These are phyloP conservation scores for Prionace glauca DNA, from an alignment of 2,797 vertebrate genomes.

Conservation along the genomic window DNA sequence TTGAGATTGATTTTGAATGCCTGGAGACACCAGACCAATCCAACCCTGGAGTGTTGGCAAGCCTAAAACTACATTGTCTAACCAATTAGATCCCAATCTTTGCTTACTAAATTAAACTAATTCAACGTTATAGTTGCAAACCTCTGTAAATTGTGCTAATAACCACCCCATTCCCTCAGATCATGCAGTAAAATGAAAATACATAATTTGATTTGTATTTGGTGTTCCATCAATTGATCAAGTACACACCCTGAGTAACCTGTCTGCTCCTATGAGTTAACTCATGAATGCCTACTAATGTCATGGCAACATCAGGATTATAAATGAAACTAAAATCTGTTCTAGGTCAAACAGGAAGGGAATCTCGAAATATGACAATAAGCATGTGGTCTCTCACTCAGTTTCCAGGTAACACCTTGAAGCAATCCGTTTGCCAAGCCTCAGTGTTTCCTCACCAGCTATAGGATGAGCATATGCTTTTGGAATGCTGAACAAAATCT, in stretches of 20 bases:
- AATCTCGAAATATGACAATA: neutral
- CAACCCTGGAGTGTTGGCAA: too few relatives aligned
- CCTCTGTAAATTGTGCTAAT: neutral
- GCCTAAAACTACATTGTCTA: neutral
- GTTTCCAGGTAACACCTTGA: conserved; percentile 1
- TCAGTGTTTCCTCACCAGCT: conserved; percentile 19
- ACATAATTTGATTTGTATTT: neutral
- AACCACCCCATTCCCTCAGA: neutral
- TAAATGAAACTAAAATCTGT: neutral
- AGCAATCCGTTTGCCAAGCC: neutral
- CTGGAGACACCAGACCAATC: too few relatives aligned
- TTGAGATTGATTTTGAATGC: too few relatives aligned
- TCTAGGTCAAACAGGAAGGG: neutral
- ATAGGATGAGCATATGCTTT: conserved; percentile 7
- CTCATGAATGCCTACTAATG: neutral
- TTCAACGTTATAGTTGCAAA: neutral
- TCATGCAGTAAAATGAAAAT: neutral
- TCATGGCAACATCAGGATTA: neutral
- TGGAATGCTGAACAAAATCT: neutral
- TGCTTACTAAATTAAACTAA: neutral
- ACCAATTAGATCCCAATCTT: neutral
- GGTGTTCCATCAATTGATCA: neutral
- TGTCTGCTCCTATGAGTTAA: neutral
- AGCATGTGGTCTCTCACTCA: neutral
- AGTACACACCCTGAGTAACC: neutral